A percentile compares a stretch with the other conserved stretches of the same genome.
Conservation (phyloP, 2,797 vertebrate genomes). For the Rhabdophis nuchalis region DNA sequence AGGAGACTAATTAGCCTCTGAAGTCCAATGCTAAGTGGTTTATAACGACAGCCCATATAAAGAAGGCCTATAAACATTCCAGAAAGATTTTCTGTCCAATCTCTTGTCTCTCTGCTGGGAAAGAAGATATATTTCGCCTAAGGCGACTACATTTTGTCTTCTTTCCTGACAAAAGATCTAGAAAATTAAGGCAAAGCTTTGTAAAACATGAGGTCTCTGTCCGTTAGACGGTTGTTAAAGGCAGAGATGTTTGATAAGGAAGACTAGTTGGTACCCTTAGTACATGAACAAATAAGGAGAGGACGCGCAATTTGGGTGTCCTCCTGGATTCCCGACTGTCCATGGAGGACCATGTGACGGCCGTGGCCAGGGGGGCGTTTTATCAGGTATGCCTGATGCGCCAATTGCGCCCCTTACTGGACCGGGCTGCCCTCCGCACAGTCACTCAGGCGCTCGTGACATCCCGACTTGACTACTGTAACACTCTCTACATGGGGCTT, state of each 20-base stretch:
- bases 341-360: no score
- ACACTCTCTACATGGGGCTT: no score
- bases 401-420: no score
- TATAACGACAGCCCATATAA: not conserved
- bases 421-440: no score
- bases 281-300: not conserved
- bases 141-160: not conserved
- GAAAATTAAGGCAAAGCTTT: not conserved
- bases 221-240: not conserved
- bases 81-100: slow-evolving; percentile 24
- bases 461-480: no score
- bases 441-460: no score
- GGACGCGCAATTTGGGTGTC: no score
- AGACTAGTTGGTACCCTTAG: not conserved
- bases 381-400: no score
- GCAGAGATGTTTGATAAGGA: not conserved
- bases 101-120: not conserved
- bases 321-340: no score
- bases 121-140: not conserved
- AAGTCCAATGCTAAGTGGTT: slow-evolving; percentile 4
- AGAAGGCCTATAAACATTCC: not conserved
- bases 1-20: slow-evolving; percentile 17
- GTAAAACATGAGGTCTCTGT: no score
- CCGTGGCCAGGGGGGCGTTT: no score
- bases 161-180: not conserved